Conservation (phyloP, 2,797 vertebrate genomes). For the Hemitrygon akajei region DNA sequence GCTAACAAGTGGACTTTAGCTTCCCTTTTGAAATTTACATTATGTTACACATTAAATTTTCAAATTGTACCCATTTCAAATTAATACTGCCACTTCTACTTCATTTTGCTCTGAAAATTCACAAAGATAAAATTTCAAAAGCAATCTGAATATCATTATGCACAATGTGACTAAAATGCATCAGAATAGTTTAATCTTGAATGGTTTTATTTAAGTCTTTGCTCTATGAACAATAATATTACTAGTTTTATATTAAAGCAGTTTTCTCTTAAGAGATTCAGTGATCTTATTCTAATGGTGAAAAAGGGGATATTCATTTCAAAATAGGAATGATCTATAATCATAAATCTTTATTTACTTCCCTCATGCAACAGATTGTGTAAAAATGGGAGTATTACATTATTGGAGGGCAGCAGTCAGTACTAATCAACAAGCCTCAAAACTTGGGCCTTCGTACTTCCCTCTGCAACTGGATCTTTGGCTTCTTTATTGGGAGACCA, state of each 20-base stretch:
- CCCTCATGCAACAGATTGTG: neutral
- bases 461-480: no score
- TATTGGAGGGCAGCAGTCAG: neutral
- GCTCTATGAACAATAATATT: neutral
- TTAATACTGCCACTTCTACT: neutral
- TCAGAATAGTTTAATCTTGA: no score
- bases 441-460: no score
- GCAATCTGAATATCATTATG: neutral
- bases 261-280: neutral
- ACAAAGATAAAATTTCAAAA: neutral
- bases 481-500: no score
- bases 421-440: neutral
- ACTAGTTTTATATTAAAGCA: no score
- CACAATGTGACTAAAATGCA: neutral
- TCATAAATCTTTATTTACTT: neutral
- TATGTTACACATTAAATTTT: neutral
- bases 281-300: neutral
- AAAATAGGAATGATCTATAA: neutral
- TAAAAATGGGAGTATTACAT: neutral
- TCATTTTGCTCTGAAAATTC: neutral
- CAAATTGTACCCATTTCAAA: neutral
- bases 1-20: no score
- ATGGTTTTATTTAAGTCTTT: neutral
- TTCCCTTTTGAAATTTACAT: no score
- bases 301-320: neutral